These are phyloP conservation scores for Trichosurus vulpecula DNA, from an alignment of 2,797 vertebrate genomes.

Conservation along the genomic window DNA sequence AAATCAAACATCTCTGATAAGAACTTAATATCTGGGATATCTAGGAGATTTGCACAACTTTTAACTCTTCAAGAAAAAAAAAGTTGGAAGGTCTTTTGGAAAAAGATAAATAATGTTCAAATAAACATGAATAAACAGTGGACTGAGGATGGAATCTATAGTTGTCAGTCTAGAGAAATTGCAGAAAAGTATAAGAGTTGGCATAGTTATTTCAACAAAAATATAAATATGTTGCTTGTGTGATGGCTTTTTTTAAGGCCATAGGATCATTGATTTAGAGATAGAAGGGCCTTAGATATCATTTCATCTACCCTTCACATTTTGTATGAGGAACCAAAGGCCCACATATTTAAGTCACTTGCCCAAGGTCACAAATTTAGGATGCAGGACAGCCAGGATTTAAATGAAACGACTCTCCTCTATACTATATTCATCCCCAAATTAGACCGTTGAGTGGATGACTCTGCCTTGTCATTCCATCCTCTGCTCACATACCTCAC, in stretches of 20 bases:
- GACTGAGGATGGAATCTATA: neutral
- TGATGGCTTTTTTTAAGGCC: neutral
- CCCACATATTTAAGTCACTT: neutral
- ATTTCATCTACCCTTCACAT: neutral
- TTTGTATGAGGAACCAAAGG: neutral
- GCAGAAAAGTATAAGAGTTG: neutral
- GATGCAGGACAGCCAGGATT: neutral
- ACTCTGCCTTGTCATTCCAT: neutral
- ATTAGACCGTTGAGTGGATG: neutral
- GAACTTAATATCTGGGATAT: neutral
- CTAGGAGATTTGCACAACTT: neutral
- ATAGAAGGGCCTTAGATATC: neutral
- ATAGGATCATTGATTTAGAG: neutral
- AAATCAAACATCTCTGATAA: slow-evolving; percentile 29
- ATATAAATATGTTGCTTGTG: neutral
- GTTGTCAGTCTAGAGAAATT: neutral
- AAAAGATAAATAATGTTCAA: neutral
- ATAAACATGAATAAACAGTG: neutral
- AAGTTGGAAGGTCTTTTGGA: neutral
- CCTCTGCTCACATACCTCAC: neutral
- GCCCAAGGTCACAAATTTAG: neutral
- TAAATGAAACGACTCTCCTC: neutral
- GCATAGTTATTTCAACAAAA: neutral
- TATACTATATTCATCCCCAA: neutral
- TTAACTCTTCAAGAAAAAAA: neutral